Conservation (phyloP, 2,797 vertebrate species). For the Gallinago solitaria region DNA sequence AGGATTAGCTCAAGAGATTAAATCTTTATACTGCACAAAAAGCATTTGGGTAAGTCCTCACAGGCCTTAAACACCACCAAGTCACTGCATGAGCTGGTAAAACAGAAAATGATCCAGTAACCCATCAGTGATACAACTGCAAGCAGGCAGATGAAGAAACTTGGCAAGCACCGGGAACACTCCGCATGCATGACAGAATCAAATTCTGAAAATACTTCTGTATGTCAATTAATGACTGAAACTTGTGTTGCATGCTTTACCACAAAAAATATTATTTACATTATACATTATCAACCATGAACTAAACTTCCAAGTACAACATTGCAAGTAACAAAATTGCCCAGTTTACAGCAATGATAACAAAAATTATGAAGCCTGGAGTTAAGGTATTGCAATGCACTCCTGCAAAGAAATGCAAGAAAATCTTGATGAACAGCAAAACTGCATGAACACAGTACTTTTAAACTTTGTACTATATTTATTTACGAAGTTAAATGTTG, state of each 20-base stretch:
- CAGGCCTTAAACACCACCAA: not conserved
- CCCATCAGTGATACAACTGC: slow-evolving; percentile 15
- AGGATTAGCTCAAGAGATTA: slow-evolving; percentile 7
- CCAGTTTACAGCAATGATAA: slow-evolving; percentile 19
- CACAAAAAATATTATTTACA: slow-evolving; percentile 1
- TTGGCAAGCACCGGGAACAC: not conserved
- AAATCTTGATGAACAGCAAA: slow-evolving; percentile 6
- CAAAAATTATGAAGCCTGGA: not conserved
- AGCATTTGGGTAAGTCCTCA: not conserved
- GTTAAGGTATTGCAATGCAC: not conserved
- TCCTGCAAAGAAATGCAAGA: slow-evolving; percentile 18
- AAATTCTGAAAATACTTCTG: not conserved
- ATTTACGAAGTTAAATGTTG: slow-evolving; percentile 32
- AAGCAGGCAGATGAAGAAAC: slow-evolving; percentile 9
- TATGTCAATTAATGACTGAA: slow-evolving; percentile 17
- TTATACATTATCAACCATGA: slow-evolving; percentile 18
- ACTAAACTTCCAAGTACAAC: slow-evolving; percentile 2
- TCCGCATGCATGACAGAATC: not conserved
- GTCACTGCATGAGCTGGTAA: not conserved
- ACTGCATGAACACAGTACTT: not conserved
- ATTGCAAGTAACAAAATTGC: not conserved
- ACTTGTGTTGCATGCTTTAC: not conserved
- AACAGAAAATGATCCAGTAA: slow-evolving; percentile 16
- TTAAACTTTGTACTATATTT: slow-evolving; percentile 25
- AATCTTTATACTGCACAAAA: not conserved